A percentile compares a stretch with the other conserved stretches of the same genome.
phyloP scores from a whole-genome alignment of 2,888 invertebrate genomes.

The Drosophila colorata region DNA sequence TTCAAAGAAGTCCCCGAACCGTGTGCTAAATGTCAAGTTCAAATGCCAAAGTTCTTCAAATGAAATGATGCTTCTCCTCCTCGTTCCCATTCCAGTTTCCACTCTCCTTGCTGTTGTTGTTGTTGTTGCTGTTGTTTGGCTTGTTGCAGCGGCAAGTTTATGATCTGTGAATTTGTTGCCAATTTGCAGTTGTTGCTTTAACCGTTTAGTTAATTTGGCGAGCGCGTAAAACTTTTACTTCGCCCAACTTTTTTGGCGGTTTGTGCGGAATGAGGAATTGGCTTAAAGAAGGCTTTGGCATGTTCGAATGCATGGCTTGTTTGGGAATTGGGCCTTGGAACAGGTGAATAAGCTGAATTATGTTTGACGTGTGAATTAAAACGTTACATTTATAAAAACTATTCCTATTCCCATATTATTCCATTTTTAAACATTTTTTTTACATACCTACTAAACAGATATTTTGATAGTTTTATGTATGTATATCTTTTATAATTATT shows the following conservation, averaged over 20 bases:
- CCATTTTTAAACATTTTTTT: too few relatives aligned
- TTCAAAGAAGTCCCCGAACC: slow-evolving; percentile 76
- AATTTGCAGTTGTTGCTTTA: slow-evolving; percentile 77
- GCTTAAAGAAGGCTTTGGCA: neutral
- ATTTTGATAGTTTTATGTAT: too few relatives aligned
- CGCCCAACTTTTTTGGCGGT: slow-evolving; percentile 20
- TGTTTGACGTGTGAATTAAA: neutral
- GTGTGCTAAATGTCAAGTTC: slow-evolving; percentile 81
- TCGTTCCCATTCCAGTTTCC: neutral
- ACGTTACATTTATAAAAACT: too few relatives aligned
- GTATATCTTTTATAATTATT: too few relatives aligned
- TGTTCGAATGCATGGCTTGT: too few relatives aligned
- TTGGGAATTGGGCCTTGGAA: too few relatives aligned
- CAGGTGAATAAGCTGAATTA: neutral
- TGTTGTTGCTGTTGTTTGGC: slow-evolving; percentile 34
- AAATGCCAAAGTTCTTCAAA: slow-evolving; percentile 81
- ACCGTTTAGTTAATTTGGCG: slow-evolving; percentile 76
- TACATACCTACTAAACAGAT: too few relatives aligned
- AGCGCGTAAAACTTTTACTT: slow-evolving; percentile 57
- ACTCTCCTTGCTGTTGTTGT: slow-evolving; percentile 17
- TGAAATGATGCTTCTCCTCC: slow-evolving; percentile 71
- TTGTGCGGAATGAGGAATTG: neutral
- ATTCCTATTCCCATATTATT: too few relatives aligned
- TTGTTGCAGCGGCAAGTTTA: slow-evolving; percentile 65
- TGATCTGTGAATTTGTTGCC: slow-evolving; percentile 79